phyloP scores from a whole-genome alignment of 2,113 vertebrate species.

The Piaya cayana region DNA sequence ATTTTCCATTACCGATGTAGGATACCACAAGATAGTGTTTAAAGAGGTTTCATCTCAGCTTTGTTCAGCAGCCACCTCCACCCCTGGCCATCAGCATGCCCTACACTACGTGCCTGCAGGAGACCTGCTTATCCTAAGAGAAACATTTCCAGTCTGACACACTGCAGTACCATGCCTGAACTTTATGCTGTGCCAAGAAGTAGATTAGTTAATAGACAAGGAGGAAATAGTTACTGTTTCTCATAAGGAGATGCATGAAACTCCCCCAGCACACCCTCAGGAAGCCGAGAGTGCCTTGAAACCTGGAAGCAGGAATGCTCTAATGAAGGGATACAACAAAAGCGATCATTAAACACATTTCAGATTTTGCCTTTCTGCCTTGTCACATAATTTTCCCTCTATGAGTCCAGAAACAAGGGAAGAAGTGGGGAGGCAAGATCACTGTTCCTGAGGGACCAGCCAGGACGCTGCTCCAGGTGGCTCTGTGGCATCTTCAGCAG shows the following conservation, averaged over 20 bases:
- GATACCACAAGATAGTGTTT: neutral
- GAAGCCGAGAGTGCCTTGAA: neutral
- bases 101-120: fast-evolving
- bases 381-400: neutral
- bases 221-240: neutral
- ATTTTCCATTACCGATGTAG: neutral
- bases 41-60: neutral
- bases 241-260: neutral
- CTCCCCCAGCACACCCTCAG: neutral
- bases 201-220: neutral
- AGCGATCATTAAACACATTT: neutral
- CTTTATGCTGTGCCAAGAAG: neutral
- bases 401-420: neutral
- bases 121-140: neutral
- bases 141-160: neutral
- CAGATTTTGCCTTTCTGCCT: neutral
- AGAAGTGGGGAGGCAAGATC: fast-evolving
- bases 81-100: neutral
- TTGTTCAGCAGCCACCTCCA: neutral
- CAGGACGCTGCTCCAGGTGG: neutral
- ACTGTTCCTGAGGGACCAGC: neutral
- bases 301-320: neutral
- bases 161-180: neutral
- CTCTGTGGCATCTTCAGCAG: neutral
- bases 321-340: neutral